phyloP scores from a whole-genome alignment of 2,888 invertebrate species.

The Pelosia muscerda region DNA sequence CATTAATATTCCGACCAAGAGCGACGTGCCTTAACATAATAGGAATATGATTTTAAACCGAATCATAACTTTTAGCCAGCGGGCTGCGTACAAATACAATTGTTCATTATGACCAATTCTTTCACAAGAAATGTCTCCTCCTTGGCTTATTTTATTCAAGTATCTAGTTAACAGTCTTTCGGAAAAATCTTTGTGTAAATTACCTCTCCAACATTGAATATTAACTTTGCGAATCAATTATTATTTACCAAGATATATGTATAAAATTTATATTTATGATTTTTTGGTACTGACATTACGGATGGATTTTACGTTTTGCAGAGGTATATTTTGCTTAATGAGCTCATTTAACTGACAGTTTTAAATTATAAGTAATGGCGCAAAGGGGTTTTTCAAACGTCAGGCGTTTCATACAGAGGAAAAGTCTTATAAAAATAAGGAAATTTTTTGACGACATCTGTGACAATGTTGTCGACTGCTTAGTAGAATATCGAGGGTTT shows the following conservation, averaged over 20 bases:
- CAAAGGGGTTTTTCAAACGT: neutral
- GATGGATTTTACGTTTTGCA: neutral
- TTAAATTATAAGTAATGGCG: neutral
- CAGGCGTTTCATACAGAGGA: neutral
- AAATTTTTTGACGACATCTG: too few relatives aligned
- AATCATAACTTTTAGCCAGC: conserved; percentile 27
- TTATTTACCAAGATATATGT: conserved; percentile 31
- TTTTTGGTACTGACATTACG: neutral
- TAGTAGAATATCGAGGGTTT: too few relatives aligned
- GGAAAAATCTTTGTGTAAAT: conserved; percentile 69
- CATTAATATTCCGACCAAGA: conserved; percentile 12
- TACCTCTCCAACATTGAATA: conserved; percentile 72
- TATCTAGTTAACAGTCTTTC: conserved; percentile 61
- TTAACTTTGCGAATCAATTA: conserved; percentile 62
- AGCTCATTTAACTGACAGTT: neutral
- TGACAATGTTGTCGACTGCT: too few relatives aligned
- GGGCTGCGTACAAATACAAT: conserved; percentile 35
- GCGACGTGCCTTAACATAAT: conserved; percentile 18
- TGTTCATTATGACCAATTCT: conserved; percentile 48
- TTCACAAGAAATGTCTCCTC: conserved; percentile 39
- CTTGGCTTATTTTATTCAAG: conserved; percentile 66
- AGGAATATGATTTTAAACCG: conserved; percentile 29
- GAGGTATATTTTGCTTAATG: neutral
- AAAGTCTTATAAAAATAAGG: neutral
- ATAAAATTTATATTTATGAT: neutral